Evolutionary conservation across 2,888 invertebrate genomes (phyloP).

Genomic region (Acanthopleura granulata): DNA sequence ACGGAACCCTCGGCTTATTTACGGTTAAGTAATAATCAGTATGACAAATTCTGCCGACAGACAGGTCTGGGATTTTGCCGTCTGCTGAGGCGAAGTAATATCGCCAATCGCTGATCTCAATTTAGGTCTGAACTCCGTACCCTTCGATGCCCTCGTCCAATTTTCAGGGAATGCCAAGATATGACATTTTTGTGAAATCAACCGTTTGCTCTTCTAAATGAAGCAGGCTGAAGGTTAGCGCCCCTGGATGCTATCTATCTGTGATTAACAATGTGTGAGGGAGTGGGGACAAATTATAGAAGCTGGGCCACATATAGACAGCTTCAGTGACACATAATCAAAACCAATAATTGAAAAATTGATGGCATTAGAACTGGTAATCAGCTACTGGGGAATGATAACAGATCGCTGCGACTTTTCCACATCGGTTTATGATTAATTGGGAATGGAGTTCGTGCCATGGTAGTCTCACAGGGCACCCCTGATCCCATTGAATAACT

Average conservation of each 20-base stretch:
- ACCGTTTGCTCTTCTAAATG: background rate
- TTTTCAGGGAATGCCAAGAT: constrained; percentile 4
- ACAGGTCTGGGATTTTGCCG: background rate
- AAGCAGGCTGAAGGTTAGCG: background rate
- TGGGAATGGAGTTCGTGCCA: background rate
- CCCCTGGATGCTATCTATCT: constrained; percentile 10
- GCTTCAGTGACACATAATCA: constrained; percentile 9
- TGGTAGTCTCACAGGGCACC: background rate
- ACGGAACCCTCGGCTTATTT: background rate
- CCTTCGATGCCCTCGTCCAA: background rate
- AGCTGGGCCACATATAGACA: background rate
- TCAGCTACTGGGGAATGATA: background rate
- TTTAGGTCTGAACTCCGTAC: constrained; percentile 2
- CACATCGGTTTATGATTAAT: constrained; percentile 10
- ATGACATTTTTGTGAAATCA: constrained; percentile 18
- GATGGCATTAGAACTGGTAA: background rate
- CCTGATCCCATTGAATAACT: constrained; percentile 8
- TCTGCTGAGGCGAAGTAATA: background rate
- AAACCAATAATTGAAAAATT: constrained; percentile 17
- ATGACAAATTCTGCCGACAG: background rate
- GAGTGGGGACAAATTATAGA: constrained; percentile 1
- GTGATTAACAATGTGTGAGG: background rate
- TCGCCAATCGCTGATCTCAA: constrained; percentile 13
- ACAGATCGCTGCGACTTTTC: background rate
- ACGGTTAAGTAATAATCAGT: background rate